phyloP scores from a whole-genome alignment of 2,888 invertebrate genomes.

The Chironomus tentans region DNA sequence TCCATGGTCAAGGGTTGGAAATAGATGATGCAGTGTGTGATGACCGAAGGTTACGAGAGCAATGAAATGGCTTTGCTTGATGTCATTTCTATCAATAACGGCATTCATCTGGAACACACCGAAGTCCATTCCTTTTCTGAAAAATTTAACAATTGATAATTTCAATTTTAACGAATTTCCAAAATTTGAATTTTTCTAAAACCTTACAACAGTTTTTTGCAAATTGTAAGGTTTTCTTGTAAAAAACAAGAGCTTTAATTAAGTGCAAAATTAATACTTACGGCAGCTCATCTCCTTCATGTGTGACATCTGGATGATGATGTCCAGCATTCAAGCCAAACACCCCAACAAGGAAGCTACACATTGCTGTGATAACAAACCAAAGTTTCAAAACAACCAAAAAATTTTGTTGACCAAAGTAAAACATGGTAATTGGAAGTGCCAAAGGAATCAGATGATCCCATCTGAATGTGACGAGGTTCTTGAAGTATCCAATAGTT shows the following conservation, averaged over 20 bases:
- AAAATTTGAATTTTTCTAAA: background rate
- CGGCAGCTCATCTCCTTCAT: conserved; percentile 65
- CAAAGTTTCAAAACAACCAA: conserved; percentile 40
- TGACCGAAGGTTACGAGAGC: conserved; percentile 66
- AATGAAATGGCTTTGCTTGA: conserved; percentile 53
- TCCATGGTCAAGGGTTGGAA: conserved; percentile 71
- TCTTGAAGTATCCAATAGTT: background rate
- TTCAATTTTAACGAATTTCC: background rate
- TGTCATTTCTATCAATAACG: conserved; percentile 58
- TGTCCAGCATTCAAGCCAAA: conserved; percentile 67
- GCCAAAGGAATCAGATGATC: conserved; percentile 42
- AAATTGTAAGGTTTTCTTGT: too few species aligned
- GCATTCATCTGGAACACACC: conserved; percentile 68
- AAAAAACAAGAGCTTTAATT: too few species aligned
- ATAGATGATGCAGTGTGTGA: conserved; percentile 69
- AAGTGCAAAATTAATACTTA: too few species aligned
- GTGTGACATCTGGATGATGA: conserved; percentile 69
- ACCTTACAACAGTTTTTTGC: too few species aligned
- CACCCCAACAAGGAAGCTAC: conserved; percentile 52
- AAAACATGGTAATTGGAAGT: conserved; percentile 42
- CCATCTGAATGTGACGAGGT: conserved; percentile 30
- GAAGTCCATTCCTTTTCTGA: conserved; percentile 51
- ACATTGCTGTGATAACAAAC: conserved; percentile 47
- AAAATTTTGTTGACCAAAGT: conserved; percentile 35
- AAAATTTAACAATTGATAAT: background rate